Base-by-base conservation (phyloP, 2,888 invertebrate genomes). In the Mesopsocus fuscifrons region DNA sequence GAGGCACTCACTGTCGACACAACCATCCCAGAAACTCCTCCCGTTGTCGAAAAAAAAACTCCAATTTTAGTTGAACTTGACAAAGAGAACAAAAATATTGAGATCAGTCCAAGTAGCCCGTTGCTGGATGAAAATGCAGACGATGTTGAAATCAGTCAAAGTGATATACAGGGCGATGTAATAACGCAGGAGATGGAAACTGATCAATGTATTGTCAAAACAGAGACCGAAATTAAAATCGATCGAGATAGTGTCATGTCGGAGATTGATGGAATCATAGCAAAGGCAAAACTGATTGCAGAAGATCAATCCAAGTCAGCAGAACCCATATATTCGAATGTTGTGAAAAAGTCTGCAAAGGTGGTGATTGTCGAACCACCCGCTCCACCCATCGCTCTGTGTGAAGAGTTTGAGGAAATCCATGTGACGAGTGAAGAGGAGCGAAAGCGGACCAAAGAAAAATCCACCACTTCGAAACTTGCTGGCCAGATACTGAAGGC, bases 291-390 rank as follows among this genome's bases (percentile, higher is more conserved):
- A 38, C 17, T 21, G 15, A 20, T 9, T 6, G 38, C 21, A 20
- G 38, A 38, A 11, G 21, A 21, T 38, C 38, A 20, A 5, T 5
- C 6, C 8, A 15, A 34, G 18, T 13, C 34, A 9, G 38, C 17
- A 38, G 38, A 38, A 11, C 38, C 38, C 5, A 21, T 38, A 20
- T 38, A 38, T 20, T 38, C 38, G 20, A 38, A 38, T 21, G 38
- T 38, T 9, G 20, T 20, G n/a, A 38, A 38, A 38, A 38, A 20
- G 13, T 16, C 17, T 38, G 17, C 38, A n/a, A 38, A 20, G 20
- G 13, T 38, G n/a, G 20, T 38, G 4, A 18, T 18, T 6, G n/a
- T 20, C 13, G 18, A 5, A 20, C 38, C 38, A 3, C 38, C 38
- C 18, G 4, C 6, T 5, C 38, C 38, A 5, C 38, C 38, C 5